Percentiles rank a stretch among this genome's conserved stretches.
Conservation (phyloP, 2,797 vertebrate species). For the Pipistrellus pipistrellus region DNA sequence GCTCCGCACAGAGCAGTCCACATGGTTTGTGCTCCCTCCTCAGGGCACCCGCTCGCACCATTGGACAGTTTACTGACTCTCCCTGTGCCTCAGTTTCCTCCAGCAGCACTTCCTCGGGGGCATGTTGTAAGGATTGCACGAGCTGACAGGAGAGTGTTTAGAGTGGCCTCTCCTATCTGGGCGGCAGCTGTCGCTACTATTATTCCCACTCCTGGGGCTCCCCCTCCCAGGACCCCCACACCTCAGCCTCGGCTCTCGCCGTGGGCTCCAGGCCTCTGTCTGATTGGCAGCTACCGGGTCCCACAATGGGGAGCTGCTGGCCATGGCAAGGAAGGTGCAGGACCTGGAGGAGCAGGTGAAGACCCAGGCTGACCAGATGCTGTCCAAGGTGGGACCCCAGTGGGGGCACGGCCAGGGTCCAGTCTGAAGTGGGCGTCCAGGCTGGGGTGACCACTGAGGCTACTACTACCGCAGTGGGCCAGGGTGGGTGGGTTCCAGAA, state of each 20-base stretch:
- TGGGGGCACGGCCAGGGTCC: neutral
- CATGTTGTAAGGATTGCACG: rapidly evolving
- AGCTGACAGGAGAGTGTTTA: neutral
- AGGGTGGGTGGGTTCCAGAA: neutral
- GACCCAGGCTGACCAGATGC: conserved; percentile 89
- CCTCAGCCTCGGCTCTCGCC: neutral
- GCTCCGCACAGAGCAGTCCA: neutral
- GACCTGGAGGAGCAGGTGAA: conserved; percentile 90
- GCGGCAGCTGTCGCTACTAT: neutral
- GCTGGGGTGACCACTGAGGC: neutral
- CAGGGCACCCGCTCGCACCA: neutral
- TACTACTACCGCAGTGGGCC: neutral
- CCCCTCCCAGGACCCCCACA: neutral
- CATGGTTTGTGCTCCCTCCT: neutral
- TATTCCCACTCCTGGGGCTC: neutral
- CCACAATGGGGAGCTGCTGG: conserved; percentile 87
- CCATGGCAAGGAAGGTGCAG: conserved; percentile 89
- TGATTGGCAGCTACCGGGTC: conserved; percentile 85
- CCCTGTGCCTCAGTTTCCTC: neutral
- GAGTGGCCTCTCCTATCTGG: neutral
- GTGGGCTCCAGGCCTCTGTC: neutral
- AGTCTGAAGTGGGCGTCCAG: neutral
- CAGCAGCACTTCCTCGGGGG: neutral
- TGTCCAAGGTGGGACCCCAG: conserved; percentile 88
- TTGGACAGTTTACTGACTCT: neutral